Percentiles rank a stretch among this genome's conserved stretches.
Conservation (phyloP, 1,140 invertebrate genomes). For the Drosophila arizonae region DNA sequence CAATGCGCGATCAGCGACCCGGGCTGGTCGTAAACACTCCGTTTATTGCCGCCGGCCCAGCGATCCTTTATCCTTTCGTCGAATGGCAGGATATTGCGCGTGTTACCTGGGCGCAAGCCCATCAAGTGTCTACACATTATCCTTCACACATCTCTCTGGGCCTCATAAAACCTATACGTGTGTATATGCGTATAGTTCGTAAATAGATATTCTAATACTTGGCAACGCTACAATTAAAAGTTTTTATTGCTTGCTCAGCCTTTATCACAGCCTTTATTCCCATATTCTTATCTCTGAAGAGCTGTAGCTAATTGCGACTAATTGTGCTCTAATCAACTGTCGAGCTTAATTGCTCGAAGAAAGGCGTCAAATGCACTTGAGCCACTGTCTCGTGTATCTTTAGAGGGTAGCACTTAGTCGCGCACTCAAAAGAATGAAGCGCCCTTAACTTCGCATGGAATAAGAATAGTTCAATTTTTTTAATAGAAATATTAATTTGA, state of each 20-base stretch:
- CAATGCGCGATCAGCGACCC: slow-evolving; percentile 62
- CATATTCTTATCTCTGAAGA: slow-evolving; percentile 43
- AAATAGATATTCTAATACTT: slow-evolving; percentile 15
- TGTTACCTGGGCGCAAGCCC: slow-evolving; percentile 41
- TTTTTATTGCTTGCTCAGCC: slow-evolving; percentile 46
- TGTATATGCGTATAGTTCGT: too few relatives aligned
- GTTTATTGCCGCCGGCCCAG: slow-evolving; percentile 37
- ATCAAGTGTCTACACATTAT: slow-evolving; percentile 16
- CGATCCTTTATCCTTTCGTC: slow-evolving; percentile 66
- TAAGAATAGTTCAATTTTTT: slow-evolving; percentile 41
- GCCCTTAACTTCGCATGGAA: not conserved
- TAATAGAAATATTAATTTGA: slow-evolving; percentile 33
- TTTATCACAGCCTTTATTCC: slow-evolving; percentile 10
- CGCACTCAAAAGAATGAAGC: not conserved
- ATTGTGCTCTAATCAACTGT: slow-evolving; percentile 57
- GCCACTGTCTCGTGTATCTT: not conserved
- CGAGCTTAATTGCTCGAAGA: slow-evolving; percentile 31
- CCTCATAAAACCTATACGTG: not conserved
- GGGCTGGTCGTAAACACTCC: slow-evolving; percentile 47
- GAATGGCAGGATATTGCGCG: slow-evolving; percentile 28
- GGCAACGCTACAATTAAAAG: slow-evolving; percentile 14
- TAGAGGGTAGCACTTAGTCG: not conserved
- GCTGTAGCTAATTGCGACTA: slow-evolving; percentile 64
- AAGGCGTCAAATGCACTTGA: not conserved
- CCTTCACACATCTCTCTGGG: slow-evolving; percentile 13